A percentile compares a stretch with the other conserved stretches of the same genome.
These are phyloP conservation scores for Smittia sp. DNA, from an alignment of 2,888 invertebrate genomes.

Conservation along the genomic window DNA sequence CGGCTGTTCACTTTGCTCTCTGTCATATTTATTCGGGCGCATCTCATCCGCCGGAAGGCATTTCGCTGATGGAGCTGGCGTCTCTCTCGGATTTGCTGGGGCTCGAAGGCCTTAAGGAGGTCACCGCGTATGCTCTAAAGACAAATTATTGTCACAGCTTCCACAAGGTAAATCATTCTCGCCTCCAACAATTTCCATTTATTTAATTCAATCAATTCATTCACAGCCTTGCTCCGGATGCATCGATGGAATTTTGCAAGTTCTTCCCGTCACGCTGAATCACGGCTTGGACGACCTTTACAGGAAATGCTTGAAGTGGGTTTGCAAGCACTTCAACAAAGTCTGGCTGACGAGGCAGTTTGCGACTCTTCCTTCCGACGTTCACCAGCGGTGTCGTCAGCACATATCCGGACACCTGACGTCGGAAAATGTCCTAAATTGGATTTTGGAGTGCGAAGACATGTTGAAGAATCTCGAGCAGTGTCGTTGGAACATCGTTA, in stretches of 20 bases:
- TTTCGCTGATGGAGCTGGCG: slow-evolving; percentile 82
- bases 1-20: slow-evolving; percentile 84
- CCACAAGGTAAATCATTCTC: slow-evolving; percentile 67
- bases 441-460: slow-evolving; percentile 80
- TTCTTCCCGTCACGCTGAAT: slow-evolving; percentile 78
- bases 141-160: slow-evolving; percentile 91
- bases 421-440: slow-evolving; percentile 77
- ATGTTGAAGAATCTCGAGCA: slow-evolving; percentile 72
- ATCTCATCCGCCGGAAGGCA: slow-evolving; percentile 80
- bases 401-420: slow-evolving; percentile 79
- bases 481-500: slow-evolving; percentile 77
- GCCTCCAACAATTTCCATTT: no score
- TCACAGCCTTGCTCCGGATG: slow-evolving; percentile 82
- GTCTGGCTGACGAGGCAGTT: slow-evolving; percentile 92
- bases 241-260: slow-evolving; percentile 81
- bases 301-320: slow-evolving; percentile 82
- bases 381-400: slow-evolving; percentile 79
- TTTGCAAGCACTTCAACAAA: slow-evolving; percentile 78
- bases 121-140: slow-evolving; percentile 82
- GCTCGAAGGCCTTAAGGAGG: slow-evolving; percentile 87
- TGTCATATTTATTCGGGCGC: slow-evolving; percentile 94
- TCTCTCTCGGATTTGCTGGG: slow-evolving; percentile 87
- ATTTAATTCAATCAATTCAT: no score
- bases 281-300: slow-evolving; percentile 86
- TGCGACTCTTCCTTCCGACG: slow-evolving; percentile 76